Percentiles rank a stretch among this genome's conserved stretches.
These are phyloP conservation scores for Pterocles orientalis DNA, from an alignment of 2,113 vertebrate species.

Conservation along the genomic window DNA sequence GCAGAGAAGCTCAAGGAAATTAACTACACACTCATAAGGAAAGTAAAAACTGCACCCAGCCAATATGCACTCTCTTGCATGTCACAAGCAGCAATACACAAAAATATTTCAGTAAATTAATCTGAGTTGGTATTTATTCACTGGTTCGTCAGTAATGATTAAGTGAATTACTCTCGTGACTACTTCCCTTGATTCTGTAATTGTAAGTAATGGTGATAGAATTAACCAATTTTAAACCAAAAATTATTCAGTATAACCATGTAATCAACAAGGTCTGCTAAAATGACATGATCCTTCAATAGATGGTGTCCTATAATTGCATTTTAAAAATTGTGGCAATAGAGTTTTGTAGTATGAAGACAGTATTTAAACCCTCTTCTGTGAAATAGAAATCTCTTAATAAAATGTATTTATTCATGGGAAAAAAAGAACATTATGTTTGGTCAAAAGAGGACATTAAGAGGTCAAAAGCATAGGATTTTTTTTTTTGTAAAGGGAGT, in stretches of 20 bases:
- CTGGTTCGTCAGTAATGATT: background rate
- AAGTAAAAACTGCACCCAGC: background rate
- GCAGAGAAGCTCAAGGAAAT: background rate
- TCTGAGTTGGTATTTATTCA: background rate
- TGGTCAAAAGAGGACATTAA: background rate
- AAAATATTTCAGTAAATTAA: background rate
- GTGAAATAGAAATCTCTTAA: background rate
- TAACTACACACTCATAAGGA: background rate
- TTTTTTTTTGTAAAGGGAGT: background rate
- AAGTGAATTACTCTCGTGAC: background rate
- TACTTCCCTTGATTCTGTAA: background rate
- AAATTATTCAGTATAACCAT: background rate
- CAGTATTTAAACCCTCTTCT: background rate
- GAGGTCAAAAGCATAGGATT: background rate
- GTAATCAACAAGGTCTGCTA: background rate
- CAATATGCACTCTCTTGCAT: background rate
- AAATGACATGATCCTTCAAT: background rate
- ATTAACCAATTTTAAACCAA: background rate
- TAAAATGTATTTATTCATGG: background rate
- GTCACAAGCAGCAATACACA: background rate
- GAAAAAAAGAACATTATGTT: background rate
- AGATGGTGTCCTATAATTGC: background rate
- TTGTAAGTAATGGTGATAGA: background rate
- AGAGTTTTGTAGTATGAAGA: background rate
- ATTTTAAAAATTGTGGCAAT: background rate